Conservation (phyloP, 2,113 vertebrate species). For the Sinocyclocheilus rhinocerous region DNA sequence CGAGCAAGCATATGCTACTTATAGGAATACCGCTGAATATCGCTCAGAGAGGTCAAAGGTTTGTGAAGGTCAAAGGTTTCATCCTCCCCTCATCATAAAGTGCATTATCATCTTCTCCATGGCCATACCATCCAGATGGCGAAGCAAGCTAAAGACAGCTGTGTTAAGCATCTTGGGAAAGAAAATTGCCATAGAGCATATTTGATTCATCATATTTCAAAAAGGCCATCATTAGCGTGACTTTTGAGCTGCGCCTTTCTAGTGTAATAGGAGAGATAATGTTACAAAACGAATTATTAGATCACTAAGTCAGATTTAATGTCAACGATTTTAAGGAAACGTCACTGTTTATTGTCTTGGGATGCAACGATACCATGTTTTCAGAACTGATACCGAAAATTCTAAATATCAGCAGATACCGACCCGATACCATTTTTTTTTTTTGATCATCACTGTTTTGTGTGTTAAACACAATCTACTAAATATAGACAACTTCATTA, state of each 20-base stretch:
- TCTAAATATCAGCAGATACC: too few relatives aligned
- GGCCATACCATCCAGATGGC: slow-evolving; percentile 75
- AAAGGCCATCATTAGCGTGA: slow-evolving; percentile 68
- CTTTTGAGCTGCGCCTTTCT: slow-evolving; percentile 26
- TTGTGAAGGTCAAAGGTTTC: slow-evolving; percentile 80
- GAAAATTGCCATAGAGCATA: slow-evolving; percentile 73
- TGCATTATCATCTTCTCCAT: slow-evolving; percentile 72
- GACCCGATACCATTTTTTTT: too few relatives aligned
- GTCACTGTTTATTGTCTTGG: not conserved
- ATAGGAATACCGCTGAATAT: slow-evolving; percentile 79
- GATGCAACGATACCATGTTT: too few relatives aligned
- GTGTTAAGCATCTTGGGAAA: slow-evolving; percentile 69
- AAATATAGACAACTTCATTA: too few relatives aligned
- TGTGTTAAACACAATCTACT: too few relatives aligned
- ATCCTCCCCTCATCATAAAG: slow-evolving; percentile 79
- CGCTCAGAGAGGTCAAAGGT: slow-evolving; percentile 76
- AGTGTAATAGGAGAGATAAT: slow-evolving; percentile 7
- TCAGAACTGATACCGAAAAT: too few relatives aligned
- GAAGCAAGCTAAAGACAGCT: slow-evolving; percentile 69
- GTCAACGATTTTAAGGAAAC: not conserved
- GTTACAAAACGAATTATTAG: slow-evolving; percentile 18
- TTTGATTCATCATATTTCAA: slow-evolving; percentile 80
- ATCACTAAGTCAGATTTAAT: not conserved
- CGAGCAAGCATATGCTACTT: slow-evolving; percentile 75
- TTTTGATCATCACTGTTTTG: too few relatives aligned